Conservation (phyloP, 2,113 vertebrate genomes). For the Microcebus lehilahytsara region DNA sequence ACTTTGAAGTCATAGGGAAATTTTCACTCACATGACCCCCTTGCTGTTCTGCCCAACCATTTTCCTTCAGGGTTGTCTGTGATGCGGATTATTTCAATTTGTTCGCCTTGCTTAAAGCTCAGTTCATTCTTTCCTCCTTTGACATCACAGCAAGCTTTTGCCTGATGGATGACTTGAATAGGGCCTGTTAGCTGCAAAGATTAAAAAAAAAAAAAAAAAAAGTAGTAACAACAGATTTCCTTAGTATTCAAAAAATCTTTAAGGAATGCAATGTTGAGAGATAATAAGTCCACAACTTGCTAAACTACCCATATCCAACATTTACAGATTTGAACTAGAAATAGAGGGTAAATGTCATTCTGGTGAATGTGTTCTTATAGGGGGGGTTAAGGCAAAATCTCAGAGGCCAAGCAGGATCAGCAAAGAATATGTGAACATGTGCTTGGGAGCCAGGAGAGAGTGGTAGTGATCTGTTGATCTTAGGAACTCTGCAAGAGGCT, state of each 20-base stretch:
- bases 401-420: neutral
- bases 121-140: conserved; percentile 92
- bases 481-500: neutral
- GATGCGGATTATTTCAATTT: conserved; percentile 92
- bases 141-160: conserved; percentile 86
- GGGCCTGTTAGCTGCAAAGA: conserved; percentile 86
- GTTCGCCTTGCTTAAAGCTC: conserved; percentile 89
- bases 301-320: neutral
- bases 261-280: neutral
- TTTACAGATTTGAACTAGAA: neutral
- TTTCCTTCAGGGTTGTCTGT: conserved; percentile 95
- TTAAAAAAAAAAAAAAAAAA: neutral
- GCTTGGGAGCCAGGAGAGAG: neutral
- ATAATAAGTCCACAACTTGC: neutral
- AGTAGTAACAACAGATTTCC: neutral
- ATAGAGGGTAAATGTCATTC: neutral
- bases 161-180: conserved; percentile 90
- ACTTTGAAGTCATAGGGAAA: conserved; percentile 7
- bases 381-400: neutral
- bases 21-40: conserved; percentile 88
- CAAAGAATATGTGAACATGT: neutral
- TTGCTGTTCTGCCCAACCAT: conserved; percentile 90
- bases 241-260: neutral
- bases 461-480: neutral
- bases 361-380: neutral